Evolutionary conservation across 2,113 vertebrate genomes (phyloP), one percentile per base, ranked within the genome.

Genomic region (Ibidorhyncha struthersii): DNA sequence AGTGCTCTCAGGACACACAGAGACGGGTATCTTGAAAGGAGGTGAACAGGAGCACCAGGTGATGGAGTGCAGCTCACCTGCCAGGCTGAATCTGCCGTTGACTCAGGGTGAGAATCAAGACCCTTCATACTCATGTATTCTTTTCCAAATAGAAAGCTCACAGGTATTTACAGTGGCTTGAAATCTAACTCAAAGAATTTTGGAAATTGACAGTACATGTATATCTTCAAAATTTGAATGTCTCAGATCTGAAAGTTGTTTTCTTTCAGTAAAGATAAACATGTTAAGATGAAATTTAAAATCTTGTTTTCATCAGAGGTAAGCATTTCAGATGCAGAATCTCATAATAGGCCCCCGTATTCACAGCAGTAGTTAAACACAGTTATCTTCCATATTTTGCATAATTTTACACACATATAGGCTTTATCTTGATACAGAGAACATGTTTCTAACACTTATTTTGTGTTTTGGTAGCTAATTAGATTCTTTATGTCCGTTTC

Each of bases 91-190:
- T 73, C 94, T 98, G 66, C 97, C 97, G 0, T 53, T 93, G 67
- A 72, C 94, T 97, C 98, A 97, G 89, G 98, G 98, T 98, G 81
- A 98, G 91, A 59, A 30, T 62, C 65, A 66, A 93, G 43, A 74
- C 18, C 62, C 27, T 77, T 81, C 23, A 25, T 34, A 12, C 6
- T 1, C 20, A 19, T 56, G 9, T 74, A 14, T 86, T 80, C 21
- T 80, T 80, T 86, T 83, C 20, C 47, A 76, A 34, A 43, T 32
- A 71, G 80, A 73, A 90, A 74, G 47, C 41, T 38, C 9, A 5
- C 34, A 70, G 67, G 13, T 78, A 26, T 56, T 30, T 77, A 40
- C 20, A 71, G 29, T 59, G 71, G n/a, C 50, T 40, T 50, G 34
- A 56, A 96, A 88, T 62, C 5, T 40, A 45, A 52, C 38, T 56